A percentile compares a stretch with the other conserved stretches of the same genome.
phyloP scores from a whole-genome alignment of 1,140 invertebrate species.

The Drosophila melanica region DNA sequence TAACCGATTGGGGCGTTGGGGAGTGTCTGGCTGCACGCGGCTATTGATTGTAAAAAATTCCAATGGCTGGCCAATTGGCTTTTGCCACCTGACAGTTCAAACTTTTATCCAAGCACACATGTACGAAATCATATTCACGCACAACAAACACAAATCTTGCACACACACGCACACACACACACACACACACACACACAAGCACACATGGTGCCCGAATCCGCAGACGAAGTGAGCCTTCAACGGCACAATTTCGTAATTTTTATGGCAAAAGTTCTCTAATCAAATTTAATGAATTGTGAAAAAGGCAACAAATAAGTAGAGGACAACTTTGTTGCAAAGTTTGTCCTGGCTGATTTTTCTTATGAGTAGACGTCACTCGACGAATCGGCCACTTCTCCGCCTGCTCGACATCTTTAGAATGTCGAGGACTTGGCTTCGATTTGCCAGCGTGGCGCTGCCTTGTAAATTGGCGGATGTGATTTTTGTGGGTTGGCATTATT shows the following conservation, averaged over 20 bases:
- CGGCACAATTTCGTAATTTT: constrained; percentile 83
- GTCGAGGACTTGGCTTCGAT: constrained; percentile 62
- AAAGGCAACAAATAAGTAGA: constrained; percentile 80
- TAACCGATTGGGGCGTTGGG: too few relatives aligned
- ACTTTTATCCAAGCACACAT: constrained; percentile 62
- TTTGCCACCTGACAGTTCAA: constrained; percentile 79
- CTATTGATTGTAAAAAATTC: constrained; percentile 73
- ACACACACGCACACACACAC: constrained; percentile 39
- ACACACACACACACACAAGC: constrained; percentile 23
- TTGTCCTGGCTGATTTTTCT: constrained; percentile 80
- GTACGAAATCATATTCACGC: constrained; percentile 78
- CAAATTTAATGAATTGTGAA: constrained; percentile 83
- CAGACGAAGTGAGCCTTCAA: constrained; percentile 75
- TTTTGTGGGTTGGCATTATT: constrained; percentile 80
- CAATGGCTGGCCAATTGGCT: constrained; percentile 70
- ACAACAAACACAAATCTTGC: constrained; percentile 80
- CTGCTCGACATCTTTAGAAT: constrained; percentile 6
- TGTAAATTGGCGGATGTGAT: constrained; percentile 82
- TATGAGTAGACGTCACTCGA: constrained; percentile 71
- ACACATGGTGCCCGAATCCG: constrained; percentile 39
- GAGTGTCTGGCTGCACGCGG: neutral
- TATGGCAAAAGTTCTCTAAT: constrained; percentile 83
- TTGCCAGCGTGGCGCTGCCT: constrained; percentile 58
- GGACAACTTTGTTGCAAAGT: constrained; percentile 79
- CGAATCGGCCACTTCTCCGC: constrained; percentile 4